Evolutionary conservation across 1,140 invertebrate genomes (phyloP), one percentile per base, ranked within the genome.

Genomic region (Nephotettix cincticeps): DNA sequence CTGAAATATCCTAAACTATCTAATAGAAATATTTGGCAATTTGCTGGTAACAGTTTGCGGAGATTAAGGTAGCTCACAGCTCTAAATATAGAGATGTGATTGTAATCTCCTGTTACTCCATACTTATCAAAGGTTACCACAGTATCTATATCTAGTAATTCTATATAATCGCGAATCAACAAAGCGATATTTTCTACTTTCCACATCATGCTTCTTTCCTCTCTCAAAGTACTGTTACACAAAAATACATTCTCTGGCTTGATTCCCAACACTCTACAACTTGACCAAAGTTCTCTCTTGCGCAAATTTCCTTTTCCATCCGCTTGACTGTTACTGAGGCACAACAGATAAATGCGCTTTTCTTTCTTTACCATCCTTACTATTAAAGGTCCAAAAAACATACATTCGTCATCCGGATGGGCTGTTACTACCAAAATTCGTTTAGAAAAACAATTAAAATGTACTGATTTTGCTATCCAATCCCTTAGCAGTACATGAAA

Each of bases 351-450:
- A 51, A 97, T 83, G 75, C 82, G 89, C 75, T 82, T 84, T 73
- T 84, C 84, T 32, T 87, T 83, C 76, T 84, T 87, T n/a, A 81
- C 81, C 40, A 89, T 85, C 79, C 85, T 87, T 71, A 94, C 84
- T 71, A 99, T 89, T 23, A 94, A 88, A 6, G 97, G 97, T 0
- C 94, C 94, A 81, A 99, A 99, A 81, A 99, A 99, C 97, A 99
- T 99, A 73, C 93, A 95, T 80, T 99, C 97, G 79, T 97, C 95
- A 82, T 98, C 97, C 9, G 97, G 97, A 86, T 99, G 97, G 25
- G 96, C 95, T 14, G 88, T 93, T 0, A 98, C 88, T 36, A 99
- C 79, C 19, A 98, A 80, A 40, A 96, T 86, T 75, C 91, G 45
- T 29, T 72, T 72, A 3, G 36, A 64, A n/a, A 28, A 25, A 11